Base-by-base conservation (phyloP, 2,797 vertebrate species). In the Eulemur mongoz region DNA sequence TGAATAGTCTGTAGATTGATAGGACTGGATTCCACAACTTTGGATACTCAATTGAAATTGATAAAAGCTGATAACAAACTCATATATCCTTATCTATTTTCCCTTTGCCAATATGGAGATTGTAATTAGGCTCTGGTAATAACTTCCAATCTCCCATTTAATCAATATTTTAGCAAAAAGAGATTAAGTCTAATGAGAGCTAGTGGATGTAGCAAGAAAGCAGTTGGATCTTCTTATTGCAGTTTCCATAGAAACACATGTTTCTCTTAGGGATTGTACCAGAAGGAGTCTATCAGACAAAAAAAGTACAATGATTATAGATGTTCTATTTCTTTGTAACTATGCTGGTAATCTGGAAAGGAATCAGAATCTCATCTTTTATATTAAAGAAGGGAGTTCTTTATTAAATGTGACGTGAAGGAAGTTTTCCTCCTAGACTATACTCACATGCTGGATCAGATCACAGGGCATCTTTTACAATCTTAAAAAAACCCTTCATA, bases 1-100 rank as follows among this genome's bases (percentile, higher is more conserved):
- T 99, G 99, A 99, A 99, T 99, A 99, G 99, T 98, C 98, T 98
- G 98, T 99, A 99, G 99, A 99, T 99, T 99, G 99, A 99, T 99
- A 98, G 98, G 98, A 99, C 99, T 99, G 98, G 98, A 99, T 99
- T 97, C 98, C 99, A 99, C 99, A 99, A 99, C 98, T 99, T 99
- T 99, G 98, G 99, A 98, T 99, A 99, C 99, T 99, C 99, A 99
- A 99, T 99, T 99, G 99, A 99, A 99, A 99, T 99, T 99, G 99
- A 99, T 99, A 99, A 99, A 99, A 99, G 98, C 98, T 97, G 98
- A 99, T 99, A 99, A 99, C 98, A 65, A 98, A 96, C 98, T 97
- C 98, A 99, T 99, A 98, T 98, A 99, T 99, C 98, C 99, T 99
- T 99, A 99, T 99, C 99, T 99, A 96, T 99, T 99, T 99, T 99